Conservation (phyloP, 2,888 invertebrate species). For the Chymomyza procnemis region DNA sequence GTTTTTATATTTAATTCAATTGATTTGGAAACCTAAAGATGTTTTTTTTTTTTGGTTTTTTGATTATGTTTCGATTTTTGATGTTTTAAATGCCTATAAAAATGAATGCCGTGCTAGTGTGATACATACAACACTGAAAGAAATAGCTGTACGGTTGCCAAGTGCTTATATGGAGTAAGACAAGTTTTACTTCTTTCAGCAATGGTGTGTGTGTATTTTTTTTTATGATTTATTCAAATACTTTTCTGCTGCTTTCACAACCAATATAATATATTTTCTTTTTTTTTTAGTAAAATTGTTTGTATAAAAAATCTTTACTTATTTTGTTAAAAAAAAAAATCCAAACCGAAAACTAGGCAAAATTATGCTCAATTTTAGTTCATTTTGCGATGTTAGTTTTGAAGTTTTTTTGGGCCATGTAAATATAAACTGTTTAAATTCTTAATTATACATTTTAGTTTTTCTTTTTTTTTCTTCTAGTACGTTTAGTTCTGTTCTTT, state of each 20-base stretch:
- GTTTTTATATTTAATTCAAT: constrained; percentile 59
- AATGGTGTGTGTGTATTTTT: constrained; percentile 45
- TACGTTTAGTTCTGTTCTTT: constrained; percentile 23
- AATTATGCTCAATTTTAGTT: constrained; percentile 17
- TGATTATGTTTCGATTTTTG: constrained; percentile 69
- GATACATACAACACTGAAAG: constrained; percentile 60
- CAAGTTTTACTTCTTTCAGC: constrained; percentile 53
- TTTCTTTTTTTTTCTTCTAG: constrained; percentile 26
- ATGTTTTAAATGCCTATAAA: constrained; percentile 34
- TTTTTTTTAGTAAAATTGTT: constrained; percentile 28
- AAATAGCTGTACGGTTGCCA: constrained; percentile 6
- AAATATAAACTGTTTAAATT: constrained; percentile 26
- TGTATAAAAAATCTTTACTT: neutral
- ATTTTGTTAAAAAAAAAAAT: neutral
- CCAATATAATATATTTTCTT: constrained; percentile 64
- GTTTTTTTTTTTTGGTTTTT: constrained; percentile 34
- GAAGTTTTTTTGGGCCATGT: constrained; percentile 30
- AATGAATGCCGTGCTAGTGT: neutral
- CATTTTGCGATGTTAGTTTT: constrained; percentile 25
- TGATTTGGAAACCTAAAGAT: constrained; percentile 71
- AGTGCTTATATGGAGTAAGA: constrained; percentile 16
- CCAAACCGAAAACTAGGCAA: constrained; percentile 4
- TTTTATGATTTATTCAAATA: constrained; percentile 26
- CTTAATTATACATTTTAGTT: constrained; percentile 35
- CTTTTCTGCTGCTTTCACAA: constrained; percentile 68